These are phyloP conservation scores for Drosophila trichaetosa DNA, from an alignment of 2,888 invertebrate genomes.

Conservation along the genomic window DNA sequence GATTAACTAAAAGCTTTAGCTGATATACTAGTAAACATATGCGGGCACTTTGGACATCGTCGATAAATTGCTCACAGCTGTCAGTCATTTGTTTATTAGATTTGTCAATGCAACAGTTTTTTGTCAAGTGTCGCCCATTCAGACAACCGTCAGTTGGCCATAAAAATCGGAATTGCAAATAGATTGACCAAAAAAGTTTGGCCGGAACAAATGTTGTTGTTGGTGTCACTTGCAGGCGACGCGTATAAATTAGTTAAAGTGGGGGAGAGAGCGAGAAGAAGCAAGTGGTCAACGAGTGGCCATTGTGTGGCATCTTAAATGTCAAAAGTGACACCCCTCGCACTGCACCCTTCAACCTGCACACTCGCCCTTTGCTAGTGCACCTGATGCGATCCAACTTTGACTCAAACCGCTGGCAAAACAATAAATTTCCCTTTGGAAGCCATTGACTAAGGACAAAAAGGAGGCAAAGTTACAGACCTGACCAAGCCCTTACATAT, in stretches of 20 bases:
- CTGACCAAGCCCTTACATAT: constrained; percentile 35
- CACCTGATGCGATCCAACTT: constrained; percentile 74
- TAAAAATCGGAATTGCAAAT: constrained; percentile 74
- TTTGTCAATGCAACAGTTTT: constrained; percentile 74
- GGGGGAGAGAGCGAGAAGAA: constrained; percentile 4
- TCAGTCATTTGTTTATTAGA: constrained; percentile 75
- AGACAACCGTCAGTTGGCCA: constrained; percentile 35
- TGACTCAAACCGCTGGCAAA: constrained; percentile 65
- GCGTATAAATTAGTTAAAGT: constrained; percentile 81
- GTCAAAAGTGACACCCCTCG: constrained; percentile 76
- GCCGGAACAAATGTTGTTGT: constrained; percentile 63
- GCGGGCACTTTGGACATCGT: constrained; percentile 12
- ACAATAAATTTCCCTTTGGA: constrained; percentile 81
- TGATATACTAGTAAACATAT: constrained; percentile 20
- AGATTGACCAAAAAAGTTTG: constrained; percentile 49
- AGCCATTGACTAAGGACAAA: constrained; percentile 40
- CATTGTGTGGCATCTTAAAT: constrained; percentile 80
- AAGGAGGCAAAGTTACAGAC: constrained; percentile 38
- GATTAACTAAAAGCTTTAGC: constrained; percentile 53
- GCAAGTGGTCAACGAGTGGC: constrained; percentile 38
- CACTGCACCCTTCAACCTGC: constrained; percentile 40
- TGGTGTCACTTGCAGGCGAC: constrained; percentile 80
- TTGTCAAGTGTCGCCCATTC: constrained; percentile 34
- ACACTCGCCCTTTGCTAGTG: constrained; percentile 36
- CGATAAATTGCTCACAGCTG: constrained; percentile 57